Evolutionary conservation across 2,113 vertebrate genomes (phyloP), one percentile per base, ranked within the genome.

Genomic region (Montifringilla adamsi): DNA sequence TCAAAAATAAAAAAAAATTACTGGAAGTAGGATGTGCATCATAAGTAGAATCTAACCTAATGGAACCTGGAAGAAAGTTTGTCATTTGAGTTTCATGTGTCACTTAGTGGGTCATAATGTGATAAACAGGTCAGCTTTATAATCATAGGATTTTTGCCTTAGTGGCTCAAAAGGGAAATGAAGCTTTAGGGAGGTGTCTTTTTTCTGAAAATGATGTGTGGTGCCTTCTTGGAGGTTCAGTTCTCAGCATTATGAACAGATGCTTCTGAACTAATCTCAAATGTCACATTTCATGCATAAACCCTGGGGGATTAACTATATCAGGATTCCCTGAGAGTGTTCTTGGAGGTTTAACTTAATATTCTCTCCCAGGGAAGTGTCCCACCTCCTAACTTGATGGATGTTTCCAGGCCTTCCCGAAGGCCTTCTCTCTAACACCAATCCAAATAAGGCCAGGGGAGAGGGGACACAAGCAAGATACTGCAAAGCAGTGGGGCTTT

Each of bases 241-340:
- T 87, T 89, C n/a, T 75, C 26, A 8, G 56, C 77, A 82, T 89
- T 72, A 41, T 8, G 66, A 91, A 41, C 89, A 89, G 73, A 96
- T 78, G 69, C 62, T 68, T 94, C 68, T 89, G 80, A 93, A 59
- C 84, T 94, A 72, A 94, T 96, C 93, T 94, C 74, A 91, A 33
- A 84, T 94, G 94, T 94, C 94, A 93, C 73, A 91, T 96, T 94
- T 94, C 66, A 62, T 91, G 77, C 77, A 53, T 87, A 92, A 96
- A 89, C 69, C 80, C 87, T 56, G 44, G 41, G 23, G 91, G 53
- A 87, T 92, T 91, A 91, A 59, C 53, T 69, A 37, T 64, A 91
- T 83, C 47, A n/a, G 68, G 35, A 66, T 85, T 77, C 87, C 72
- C 87, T 90, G 72, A 60, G 74, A 90, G 76, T 77, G 47, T 44